These are phyloP conservation scores for Dryomyza anilis DNA, from an alignment of 2,888 invertebrate genomes.

Conservation along the genomic window DNA sequence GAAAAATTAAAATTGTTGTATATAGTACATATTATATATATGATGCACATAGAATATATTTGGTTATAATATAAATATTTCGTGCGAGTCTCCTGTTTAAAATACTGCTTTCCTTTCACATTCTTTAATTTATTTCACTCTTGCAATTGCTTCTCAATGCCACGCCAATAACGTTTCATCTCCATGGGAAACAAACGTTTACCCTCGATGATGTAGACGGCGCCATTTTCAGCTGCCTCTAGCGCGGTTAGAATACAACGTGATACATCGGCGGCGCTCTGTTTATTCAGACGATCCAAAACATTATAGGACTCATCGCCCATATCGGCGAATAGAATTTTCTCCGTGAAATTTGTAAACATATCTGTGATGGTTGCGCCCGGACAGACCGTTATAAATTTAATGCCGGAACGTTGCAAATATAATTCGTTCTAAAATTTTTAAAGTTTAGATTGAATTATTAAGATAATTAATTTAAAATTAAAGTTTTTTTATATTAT, in stretches of 20 bases:
- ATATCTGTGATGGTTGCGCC: conserved; percentile 60
- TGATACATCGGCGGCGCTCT: conserved; percentile 59
- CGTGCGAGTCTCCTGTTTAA: too few species aligned
- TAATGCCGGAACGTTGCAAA: conserved; percentile 54
- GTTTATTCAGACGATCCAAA: conserved; percentile 57
- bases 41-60: too few species aligned
- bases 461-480: too few species aligned
- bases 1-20: too few species aligned
- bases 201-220: conserved; percentile 59
- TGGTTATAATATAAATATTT: too few species aligned
- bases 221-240: conserved; percentile 56
- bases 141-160: conserved; percentile 49
- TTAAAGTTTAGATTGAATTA: too few species aligned
- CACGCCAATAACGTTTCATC: conserved; percentile 56
- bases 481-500: too few species aligned
- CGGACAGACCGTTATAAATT: conserved; percentile 57
- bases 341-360: conserved; percentile 60
- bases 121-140: too few species aligned
- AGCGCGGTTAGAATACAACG: conserved; percentile 55
- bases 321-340: conserved; percentile 57
- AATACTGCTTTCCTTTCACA: too few species aligned
- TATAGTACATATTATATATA: too few species aligned
- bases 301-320: conserved; percentile 58
- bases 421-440: conserved; percentile 54
- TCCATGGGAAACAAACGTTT: conserved; percentile 57